Conservation (phyloP, 2,888 invertebrate species). For the Strigamia transsilvanica region DNA sequence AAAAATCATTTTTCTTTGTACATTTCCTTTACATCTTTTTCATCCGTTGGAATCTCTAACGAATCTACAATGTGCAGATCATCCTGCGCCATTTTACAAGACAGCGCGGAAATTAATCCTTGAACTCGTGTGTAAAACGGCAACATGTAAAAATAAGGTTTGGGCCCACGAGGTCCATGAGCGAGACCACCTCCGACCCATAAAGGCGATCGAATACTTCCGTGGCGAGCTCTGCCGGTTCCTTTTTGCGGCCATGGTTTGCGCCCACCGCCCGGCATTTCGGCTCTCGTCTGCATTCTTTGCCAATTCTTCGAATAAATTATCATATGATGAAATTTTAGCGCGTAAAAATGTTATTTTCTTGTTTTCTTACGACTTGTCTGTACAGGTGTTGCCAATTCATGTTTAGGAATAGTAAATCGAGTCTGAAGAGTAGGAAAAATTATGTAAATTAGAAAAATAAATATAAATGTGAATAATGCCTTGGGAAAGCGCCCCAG, state of each 20-base stretch:
- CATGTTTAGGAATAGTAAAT: slow-evolving; percentile 85
- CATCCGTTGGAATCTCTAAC: slow-evolving; percentile 84
- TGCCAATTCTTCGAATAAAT: slow-evolving; percentile 72
- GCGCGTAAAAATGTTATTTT: neutral
- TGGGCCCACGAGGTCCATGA: slow-evolving; percentile 92
- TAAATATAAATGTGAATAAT: slow-evolving; percentile 53
- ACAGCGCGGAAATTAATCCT: slow-evolving; percentile 84
- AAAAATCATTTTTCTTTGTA: neutral
- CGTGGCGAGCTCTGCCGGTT: slow-evolving; percentile 86
- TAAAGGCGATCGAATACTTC: slow-evolving; percentile 88
- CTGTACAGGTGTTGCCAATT: slow-evolving; percentile 85
- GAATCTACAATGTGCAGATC: slow-evolving; percentile 90
- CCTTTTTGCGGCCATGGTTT: slow-evolving; percentile 99
- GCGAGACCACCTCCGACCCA: slow-evolving; percentile 81
- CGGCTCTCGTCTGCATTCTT: slow-evolving; percentile 79
- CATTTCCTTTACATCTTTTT: slow-evolving; percentile 67
- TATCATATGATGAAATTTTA: slow-evolving; percentile 51
- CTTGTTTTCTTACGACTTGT: slow-evolving; percentile 72
- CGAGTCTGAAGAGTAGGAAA: too few relatives aligned
- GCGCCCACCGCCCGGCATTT: slow-evolving; percentile 85
- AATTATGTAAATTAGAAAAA: slow-evolving; percentile 5
- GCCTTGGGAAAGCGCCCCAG: slow-evolving; percentile 81
- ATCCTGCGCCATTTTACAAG: slow-evolving; percentile 93
- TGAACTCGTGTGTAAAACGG: slow-evolving; percentile 78
- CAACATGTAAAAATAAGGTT: slow-evolving; percentile 92